Evolutionary conservation across 2,888 invertebrate genomes (phyloP).

Genomic region (Halictus ligatus): DNA sequence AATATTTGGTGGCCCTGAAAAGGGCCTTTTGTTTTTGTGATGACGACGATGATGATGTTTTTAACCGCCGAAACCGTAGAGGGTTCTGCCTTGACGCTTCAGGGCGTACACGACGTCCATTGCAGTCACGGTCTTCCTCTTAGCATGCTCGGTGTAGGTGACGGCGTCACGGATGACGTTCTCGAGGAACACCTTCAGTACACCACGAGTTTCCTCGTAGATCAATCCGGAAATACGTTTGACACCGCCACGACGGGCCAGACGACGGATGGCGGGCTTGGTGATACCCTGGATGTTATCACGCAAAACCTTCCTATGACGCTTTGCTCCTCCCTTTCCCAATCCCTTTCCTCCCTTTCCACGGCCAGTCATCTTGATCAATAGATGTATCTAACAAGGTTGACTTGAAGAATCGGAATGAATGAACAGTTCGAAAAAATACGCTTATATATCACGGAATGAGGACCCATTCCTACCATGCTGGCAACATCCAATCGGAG

Average conservation of each 20-base stretch:
- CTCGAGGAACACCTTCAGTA: conserved; percentile 92
- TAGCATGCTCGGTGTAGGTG: conserved; percentile 94
- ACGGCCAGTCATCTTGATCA: conserved; percentile 90
- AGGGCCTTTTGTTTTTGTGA: neutral
- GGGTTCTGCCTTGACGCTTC: conserved; percentile 92
- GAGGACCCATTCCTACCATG: neutral
- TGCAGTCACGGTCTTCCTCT: conserved; percentile 94
- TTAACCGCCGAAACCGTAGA: conserved; percentile 92
- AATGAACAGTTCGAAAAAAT: neutral
- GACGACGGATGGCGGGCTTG: conserved; percentile 91
- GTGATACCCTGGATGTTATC: conserved; percentile 90
- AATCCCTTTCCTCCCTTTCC: conserved; percentile 88
- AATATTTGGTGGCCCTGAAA: neutral
- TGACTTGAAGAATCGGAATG: neutral
- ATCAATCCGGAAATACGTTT: conserved; percentile 89
- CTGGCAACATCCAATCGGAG: neutral
- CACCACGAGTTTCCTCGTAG: conserved; percentile 84
- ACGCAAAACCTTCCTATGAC: conserved; percentile 89
- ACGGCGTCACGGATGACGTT: conserved; percentile 94
- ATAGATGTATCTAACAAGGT: neutral
- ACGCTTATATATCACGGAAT: neutral
- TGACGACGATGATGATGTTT: conserved; percentile 66
- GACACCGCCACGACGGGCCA: conserved; percentile 86
- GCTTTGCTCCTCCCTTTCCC: conserved; percentile 88
- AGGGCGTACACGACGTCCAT: conserved; percentile 96